Conservation (phyloP, 2,797 vertebrate species). For the Petrocephalus sullivani region DNA sequence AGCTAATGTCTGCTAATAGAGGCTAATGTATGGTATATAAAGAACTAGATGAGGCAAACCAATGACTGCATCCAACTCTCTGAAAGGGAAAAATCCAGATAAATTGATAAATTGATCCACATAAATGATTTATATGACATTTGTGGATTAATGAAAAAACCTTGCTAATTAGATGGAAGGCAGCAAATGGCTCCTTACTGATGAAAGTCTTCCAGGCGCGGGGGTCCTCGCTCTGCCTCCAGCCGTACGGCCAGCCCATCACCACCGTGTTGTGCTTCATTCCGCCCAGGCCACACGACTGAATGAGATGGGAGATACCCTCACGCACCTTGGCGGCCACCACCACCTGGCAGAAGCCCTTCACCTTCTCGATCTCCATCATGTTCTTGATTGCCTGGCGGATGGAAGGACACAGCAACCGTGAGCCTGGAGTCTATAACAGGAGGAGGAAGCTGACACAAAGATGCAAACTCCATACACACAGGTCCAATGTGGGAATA, state of each 20-base stretch:
- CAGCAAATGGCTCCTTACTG: constrained; percentile 61
- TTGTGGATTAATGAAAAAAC: not conserved
- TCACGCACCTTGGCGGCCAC: constrained; percentile 87
- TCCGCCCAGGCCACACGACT: constrained; percentile 91
- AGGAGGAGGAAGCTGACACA: not conserved
- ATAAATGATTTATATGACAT: not conserved
- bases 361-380: constrained; percentile 96
- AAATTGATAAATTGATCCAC: not conserved
- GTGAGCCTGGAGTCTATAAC: not conserved
- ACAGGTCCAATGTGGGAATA: not conserved
- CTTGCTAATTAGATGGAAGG: not conserved
- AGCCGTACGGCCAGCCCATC: constrained; percentile 95
- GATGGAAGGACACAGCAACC: not conserved
- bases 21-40: not conserved
- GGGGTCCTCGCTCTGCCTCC: constrained; percentile 96
- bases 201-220: constrained; percentile 98
- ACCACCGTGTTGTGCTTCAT: constrained; percentile 98
- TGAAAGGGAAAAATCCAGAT: not conserved
- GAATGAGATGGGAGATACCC: constrained; percentile 89
- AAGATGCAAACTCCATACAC: not conserved
- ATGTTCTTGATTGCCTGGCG: constrained; percentile 94
- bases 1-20: not conserved
- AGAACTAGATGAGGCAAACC: not conserved
- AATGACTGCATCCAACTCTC: not conserved
- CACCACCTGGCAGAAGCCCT: constrained; percentile 95